Evolutionary conservation across 2,797 vertebrate genomes (phyloP), one percentile per base, ranked within the genome.

Genomic region (Pantherophis vulpinus): DNA sequence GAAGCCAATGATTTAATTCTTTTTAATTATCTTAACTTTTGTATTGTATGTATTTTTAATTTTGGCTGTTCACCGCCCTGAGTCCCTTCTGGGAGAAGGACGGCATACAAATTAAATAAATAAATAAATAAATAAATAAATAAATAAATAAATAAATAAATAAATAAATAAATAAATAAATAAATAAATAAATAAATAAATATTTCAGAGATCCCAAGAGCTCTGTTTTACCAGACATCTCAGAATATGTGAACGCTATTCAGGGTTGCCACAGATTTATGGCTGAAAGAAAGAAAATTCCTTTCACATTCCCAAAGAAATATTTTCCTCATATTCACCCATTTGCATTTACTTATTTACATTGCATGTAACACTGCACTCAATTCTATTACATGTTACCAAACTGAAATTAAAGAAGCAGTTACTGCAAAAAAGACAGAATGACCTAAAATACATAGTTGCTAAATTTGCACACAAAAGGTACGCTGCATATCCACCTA

Each of bases 141-240:
- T 2, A 37, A 37, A 37, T 2, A 37, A 37, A 37, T 2, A 37
- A 37, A 37, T 2, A 37, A 37, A 37, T 2, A 37, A 37, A 37
- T 2, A 37, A 37, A 37, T 93, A 91, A 37, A 37, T 2, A 42
- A 42, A 42, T 2, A 42, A 42, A 42, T 2, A 42, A 42, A 37
- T 2, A 37, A 37, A 42, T 2, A 42, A 42, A 42, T 2, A 42
- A 42, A 42, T 2, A 42, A 42, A 42, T 2, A 42, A 42, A 42
- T 93, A 91, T 83, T 93, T 86, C 87, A 89, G 55, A 61, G n/a
- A 5, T 61, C 58, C 86, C 47, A 42, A 83, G n/a, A 83, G n/a
- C 27, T 60, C 12, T 27, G 29, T 91, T 16, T 61, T 42, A 56
- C 9, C 29, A 51, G 27, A 32, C 14, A 18, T 59, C 13, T 47